These are phyloP conservation scores for Conus betulinus DNA, from an alignment of 1,140 invertebrate species.

Conservation along the genomic window DNA sequence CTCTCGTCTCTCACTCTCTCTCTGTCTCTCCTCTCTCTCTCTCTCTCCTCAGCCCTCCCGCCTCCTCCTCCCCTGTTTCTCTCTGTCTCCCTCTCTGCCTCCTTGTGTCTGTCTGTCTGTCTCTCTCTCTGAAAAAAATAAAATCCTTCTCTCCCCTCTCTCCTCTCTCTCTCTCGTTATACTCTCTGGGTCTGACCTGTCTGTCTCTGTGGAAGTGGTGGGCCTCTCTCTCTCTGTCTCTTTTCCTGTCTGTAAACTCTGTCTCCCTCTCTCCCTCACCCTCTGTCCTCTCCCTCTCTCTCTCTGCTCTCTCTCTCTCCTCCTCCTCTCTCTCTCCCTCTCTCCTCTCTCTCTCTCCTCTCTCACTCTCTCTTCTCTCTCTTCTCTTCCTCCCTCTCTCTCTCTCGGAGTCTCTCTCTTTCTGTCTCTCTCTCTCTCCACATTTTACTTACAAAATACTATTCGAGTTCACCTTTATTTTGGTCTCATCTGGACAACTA, in stretches of 20 bases:
- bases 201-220: too few species aligned
- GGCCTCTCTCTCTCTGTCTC: constrained; percentile 10
- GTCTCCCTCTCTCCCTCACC: not conserved
- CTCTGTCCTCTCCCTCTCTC: not conserved
- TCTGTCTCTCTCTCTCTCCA: too few species aligned
- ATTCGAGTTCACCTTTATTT: too few species aligned
- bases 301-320: constrained; percentile 13
- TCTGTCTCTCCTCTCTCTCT: constrained; percentile 11
- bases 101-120: not conserved
- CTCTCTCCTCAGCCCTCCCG: not conserved
- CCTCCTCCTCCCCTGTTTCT: not conserved
- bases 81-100: not conserved
- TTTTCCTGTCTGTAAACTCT: not conserved
- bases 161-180: too few species aligned
- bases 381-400: not conserved
- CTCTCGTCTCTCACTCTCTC: constrained; percentile 6
- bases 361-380: not conserved
- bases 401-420: too few species aligned
- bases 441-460: too few species aligned
- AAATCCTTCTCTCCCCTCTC: too few species aligned
- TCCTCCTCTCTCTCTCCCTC: constrained; percentile 3
- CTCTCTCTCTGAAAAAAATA: too few species aligned
- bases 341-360: not conserved
- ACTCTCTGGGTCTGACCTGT: too few species aligned
- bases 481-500: too few species aligned